Evolutionary conservation across 2,797 vertebrate species (phyloP), one percentile per base, ranked within the genome.

Genomic region (Typhlichthys eigenmanni): DNA sequence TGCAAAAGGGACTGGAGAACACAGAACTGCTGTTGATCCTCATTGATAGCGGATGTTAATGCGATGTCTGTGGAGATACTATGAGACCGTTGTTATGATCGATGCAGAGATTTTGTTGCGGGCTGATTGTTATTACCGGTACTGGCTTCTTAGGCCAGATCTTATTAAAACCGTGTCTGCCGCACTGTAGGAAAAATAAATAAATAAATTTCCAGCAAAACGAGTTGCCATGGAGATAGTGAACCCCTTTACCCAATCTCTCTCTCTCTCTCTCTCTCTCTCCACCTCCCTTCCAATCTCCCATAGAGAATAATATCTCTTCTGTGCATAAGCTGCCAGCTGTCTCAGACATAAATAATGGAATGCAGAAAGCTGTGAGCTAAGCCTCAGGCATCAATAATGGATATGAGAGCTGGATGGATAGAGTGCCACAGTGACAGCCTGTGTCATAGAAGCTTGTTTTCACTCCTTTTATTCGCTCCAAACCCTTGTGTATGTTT

Each of bases 341-440:
- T 90, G 88, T 89, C 88, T 89, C 81, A 87, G 84, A 78, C 85
- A 86, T 91, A 84, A 91, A 91, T 91, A 90, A 91, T 90, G 85
- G 84, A 91, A 81, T 54, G 79, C 81, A 66, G 87, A 90, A 79
- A 62, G 85, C 87, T 88, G 83, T 70, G 79, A 90, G 89, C 86
- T 81, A 72, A 85, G 86, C 90, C 89, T 82, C 71, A 77, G 82
- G 90, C 87, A 88, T 91, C 86, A 89, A 90, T 91, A 90, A 90
- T 90, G 73, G 79, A 91, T 88, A 75, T 58, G 78, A 66, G 85
- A 76, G 76, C 63, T 75, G 79, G 78, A 85, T 80, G 81, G 82
- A 81, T 85, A 47, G 64, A 34, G 34, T 67, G 45, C 60, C 72
- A 65, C 72, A 83, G 58, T 85, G 87, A 84, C 80, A 69, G 77